Base-by-base conservation (phyloP, 2,797 vertebrate species). In the Scomberomorus guttatus region DNA sequence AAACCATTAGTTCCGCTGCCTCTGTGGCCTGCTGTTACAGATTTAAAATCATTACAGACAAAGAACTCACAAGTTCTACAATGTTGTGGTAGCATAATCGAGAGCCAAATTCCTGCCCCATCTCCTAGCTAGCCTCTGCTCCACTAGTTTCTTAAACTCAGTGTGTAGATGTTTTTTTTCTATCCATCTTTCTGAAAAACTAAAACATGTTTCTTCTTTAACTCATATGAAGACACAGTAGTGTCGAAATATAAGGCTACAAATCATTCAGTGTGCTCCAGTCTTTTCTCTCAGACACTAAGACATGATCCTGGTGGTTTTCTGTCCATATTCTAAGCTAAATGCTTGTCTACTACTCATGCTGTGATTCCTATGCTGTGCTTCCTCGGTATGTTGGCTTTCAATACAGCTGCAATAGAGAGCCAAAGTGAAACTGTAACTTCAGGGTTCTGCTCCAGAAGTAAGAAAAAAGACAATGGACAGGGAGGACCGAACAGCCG, bases 1-100 rank as follows among this genome's bases (percentile, higher is more conserved):
- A 82, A 85, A 80, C 83, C 80, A 90, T 90, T 92, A 84, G 81
- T 90, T 91, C 86, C 65, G 68, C 84, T 65, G 59, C 62, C n/a
- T 84, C 61, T 48, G 42, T 27, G 27, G 72, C 50, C 69, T n/a
- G 10, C 72, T 80, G 69, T 50, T 71, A 75, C 77, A 72, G 61
- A 68, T 87, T 80, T 67, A 79, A 79, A 79, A 76, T 70, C 80
- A 68, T 52, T 48, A 57, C 52, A 73, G 54, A 61, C 64, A 60
- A 34, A 55, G 52, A 71, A 61, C 57, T 58, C 29, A 39, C 27
- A 61, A 58, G 39, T 63, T 80, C 5, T 62, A 32, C 58, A 42
- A 44, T 56, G 51, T 29, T 65, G 58, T 25, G 32, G 62, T 42
- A n/a, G n/a, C 20, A 39, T 6, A 71, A 59, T 18, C 1, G 3